Base-by-base conservation (phyloP, 2,797 vertebrate species). In the Cyclopterus lumpus region DNA sequence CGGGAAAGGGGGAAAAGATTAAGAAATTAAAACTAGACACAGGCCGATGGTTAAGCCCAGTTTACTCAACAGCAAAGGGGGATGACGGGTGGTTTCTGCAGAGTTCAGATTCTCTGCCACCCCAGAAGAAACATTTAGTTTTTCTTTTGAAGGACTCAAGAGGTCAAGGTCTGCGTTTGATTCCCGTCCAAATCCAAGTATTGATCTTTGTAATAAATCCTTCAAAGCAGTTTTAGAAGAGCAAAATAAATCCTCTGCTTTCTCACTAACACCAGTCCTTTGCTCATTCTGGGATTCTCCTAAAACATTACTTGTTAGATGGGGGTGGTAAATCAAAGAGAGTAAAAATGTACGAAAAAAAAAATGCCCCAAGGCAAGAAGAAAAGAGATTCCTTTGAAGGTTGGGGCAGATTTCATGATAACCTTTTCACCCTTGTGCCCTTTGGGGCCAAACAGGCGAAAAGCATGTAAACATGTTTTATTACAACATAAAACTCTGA, bases 381-480 rank as follows among this genome's bases (percentile, higher is more conserved):
- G 82, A 77, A 54, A 71, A 46, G 34, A 59, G 53, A 63, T 48
- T 68, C 49, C 67, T 93, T 93, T 93, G 82, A 93, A 89, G 91
- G 71, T 70, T 54, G 42, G 53, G 64, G 54, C 79, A 83, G 81
- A 93, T 67, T 81, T 76, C 66, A 24, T 89, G 94, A 95, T 95
- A 94, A 94, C 93, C 94, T 93, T 85, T 92, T 91, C 89, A 93
- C 92, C 89, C 81, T 63, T 58, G 16, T 75, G 75, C 86, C 91
- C 89, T 84, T 65, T 58, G 75, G 89, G 79, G 82, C 77, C 84
- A 75, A 81, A 79, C 73, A 80, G 82, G 82, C 81, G 44, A 83
- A 91, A 86, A 76, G 81, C 86, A 93, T 93, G 93, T 94, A 93
- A 95, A 95, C 93, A 93, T 93, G 89, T 93, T 95, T 95, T 94